These are phyloP conservation scores for Cerastoderma edule DNA, from an alignment of 2,888 invertebrate species.

Conservation along the genomic window DNA sequence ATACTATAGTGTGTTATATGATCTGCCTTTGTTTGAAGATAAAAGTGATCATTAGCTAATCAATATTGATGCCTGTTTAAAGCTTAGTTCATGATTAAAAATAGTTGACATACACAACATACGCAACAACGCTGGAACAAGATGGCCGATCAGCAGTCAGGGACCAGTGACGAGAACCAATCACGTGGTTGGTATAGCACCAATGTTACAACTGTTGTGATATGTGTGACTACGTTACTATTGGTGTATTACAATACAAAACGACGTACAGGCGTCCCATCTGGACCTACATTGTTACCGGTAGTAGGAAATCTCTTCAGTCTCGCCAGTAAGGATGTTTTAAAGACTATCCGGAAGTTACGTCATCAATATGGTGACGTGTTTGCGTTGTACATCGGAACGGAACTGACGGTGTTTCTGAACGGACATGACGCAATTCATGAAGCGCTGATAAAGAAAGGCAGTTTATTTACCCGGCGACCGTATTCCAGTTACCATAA, in stretches of 20 bases:
- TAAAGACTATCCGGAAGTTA: slow-evolving; percentile 25
- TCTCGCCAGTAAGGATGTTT: slow-evolving; percentile 29
- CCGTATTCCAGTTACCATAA: slow-evolving; percentile 17
- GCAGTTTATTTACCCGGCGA: slow-evolving; percentile 31
- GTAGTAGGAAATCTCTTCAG: slow-evolving; percentile 45
- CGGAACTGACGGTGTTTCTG: slow-evolving; percentile 38
- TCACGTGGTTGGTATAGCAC: not conserved
- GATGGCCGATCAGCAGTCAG: not conserved
- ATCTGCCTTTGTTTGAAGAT: no score
- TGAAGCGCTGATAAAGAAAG: slow-evolving; percentile 46
- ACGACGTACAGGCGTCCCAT: slow-evolving; percentile 34
- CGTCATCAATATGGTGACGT: slow-evolving; percentile 47
- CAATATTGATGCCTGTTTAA: no score
- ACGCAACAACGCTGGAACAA: not conserved
- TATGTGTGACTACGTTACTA: slow-evolving; percentile 42
- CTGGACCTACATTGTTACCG: slow-evolving; percentile 49
- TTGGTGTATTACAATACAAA: slow-evolving; percentile 35
- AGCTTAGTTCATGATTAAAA: no score
- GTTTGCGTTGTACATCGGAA: slow-evolving; percentile 43
- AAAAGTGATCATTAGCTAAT: no score
- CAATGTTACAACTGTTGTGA: slow-evolving; percentile 36
- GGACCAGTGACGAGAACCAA: not conserved
- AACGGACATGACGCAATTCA: slow-evolving; percentile 49
- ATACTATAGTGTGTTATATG: no score
- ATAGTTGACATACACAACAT: not conserved